Base-by-base conservation (phyloP, 2,888 invertebrate species). In the Sycophila texana region DNA sequence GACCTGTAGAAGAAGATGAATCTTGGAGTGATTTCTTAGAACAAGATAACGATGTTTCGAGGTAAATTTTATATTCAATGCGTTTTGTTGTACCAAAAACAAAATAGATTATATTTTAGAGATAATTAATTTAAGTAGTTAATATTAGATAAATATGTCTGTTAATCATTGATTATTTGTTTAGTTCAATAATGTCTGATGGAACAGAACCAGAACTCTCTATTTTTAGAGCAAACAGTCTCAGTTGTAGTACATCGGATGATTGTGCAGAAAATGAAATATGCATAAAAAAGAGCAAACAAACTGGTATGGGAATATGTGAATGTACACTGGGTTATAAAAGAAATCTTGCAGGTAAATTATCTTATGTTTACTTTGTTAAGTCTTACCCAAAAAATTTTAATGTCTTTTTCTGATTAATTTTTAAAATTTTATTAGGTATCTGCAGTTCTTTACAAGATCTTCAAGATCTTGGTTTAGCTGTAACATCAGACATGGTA, bases 251-350 rank as follows among this genome's bases (percentile, higher is more conserved):
- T 93, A 14, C 91, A 30, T 86, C 90, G 1, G 74, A 79, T 16
- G 92, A 92, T 70, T 96, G 96, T 86, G 92, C 92, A 0, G 91
- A 91, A 30, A 94, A 95, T 88, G 95, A 96, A 87, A 93, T 94
- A 84, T 97, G 97, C 87, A 90, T 94, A 3, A 91, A 90, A 53
- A 89, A 92, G 14, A 90, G 88, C 74, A 85, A 90, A 0, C 94
- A 94, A 86, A 91, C 93, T 2, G 91, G 93, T 58, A 93, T 93
- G 83, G 96, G 96, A 0, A 90, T 94, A 53, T 97, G 97, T 85
- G 93, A 93, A 86, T 97, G 97, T 90, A 91, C 93, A 26, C 91
- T 92, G 1, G 95, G 95, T 0, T 96, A 92, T 83, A 87, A 89
- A 20, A 91, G 93, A 74, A 93, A 93, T 85, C 86, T 89, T 73